Percentiles rank a stretch among this genome's conserved stretches.
phyloP scores from a whole-genome alignment of 2,113 vertebrate species.

The Tychaedon coryphoeus region DNA sequence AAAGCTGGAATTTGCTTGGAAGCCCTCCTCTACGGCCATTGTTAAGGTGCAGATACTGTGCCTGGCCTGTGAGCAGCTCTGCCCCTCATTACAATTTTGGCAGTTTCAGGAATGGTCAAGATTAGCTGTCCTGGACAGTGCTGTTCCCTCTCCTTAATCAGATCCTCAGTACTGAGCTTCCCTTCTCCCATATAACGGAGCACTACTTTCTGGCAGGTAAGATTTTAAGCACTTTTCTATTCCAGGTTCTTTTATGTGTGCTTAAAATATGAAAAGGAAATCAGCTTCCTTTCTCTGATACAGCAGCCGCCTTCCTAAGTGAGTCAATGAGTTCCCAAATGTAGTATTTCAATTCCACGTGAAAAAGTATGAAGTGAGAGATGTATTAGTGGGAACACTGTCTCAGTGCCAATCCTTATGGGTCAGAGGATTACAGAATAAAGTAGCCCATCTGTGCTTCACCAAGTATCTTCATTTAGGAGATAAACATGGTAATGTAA shows the following conservation, averaged over 20 bases:
- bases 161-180: neutral
- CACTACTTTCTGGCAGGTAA: neutral
- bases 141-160: neutral
- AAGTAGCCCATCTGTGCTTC: slow-evolving; percentile 25
- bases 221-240: neutral
- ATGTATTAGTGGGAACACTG: neutral
- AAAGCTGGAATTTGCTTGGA: neutral
- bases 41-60: neutral
- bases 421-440: slow-evolving; percentile 24
- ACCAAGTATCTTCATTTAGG: neutral
- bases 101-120: neutral
- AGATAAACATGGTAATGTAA: neutral
- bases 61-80: neutral
- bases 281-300: neutral
- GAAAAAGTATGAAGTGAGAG: neutral
- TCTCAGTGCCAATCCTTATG: slow-evolving; percentile 1
- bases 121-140: neutral
- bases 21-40: neutral
- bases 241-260: neutral
- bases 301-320: neutral
- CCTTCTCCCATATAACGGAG: neutral
- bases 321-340: slow-evolving; percentile 1
- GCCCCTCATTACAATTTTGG: neutral
- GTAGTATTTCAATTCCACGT: neutral
- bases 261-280: slow-evolving; percentile 6